Percentiles rank a stretch among this genome's conserved stretches.
Evolutionary conservation across 2,113 vertebrate genomes (phyloP).

Genomic region (Neoarius graeffei): DNA sequence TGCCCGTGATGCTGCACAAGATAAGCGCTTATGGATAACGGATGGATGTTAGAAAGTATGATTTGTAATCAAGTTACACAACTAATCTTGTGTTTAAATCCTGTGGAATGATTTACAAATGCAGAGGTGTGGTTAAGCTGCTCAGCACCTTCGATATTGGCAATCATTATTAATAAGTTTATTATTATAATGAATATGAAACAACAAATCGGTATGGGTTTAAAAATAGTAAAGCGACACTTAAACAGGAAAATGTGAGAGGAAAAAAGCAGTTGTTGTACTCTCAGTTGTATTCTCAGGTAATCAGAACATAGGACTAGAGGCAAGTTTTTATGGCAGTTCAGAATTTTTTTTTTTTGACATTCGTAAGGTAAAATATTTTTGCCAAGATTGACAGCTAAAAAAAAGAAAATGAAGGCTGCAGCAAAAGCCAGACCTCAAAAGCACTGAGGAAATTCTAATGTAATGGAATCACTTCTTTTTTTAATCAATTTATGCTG

Average conservation of each 20-base stretch:
- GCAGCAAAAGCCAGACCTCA: neutral
- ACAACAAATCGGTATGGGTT: neutral
- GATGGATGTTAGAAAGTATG: neutral
- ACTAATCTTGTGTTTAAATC: neutral
- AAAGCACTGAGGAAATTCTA: neutral
- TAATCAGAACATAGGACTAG: neutral
- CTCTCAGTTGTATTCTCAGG: neutral
- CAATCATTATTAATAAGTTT: neutral
- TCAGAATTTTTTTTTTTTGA: constrained; percentile 4
- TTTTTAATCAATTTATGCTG: too few species aligned
- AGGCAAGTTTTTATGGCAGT: neutral
- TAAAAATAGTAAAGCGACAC: neutral
- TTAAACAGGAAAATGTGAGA: neutral
- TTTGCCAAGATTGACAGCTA: neutral
- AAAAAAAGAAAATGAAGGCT: neutral
- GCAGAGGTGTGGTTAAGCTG: neutral
- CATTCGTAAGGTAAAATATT: constrained; percentile 6
- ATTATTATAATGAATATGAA: neutral
- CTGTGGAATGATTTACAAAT: neutral
- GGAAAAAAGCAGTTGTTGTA: neutral
- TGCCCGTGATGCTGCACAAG: too few species aligned
- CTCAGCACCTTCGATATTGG: neutral
- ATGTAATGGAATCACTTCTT: neutral
- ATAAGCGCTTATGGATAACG: too few species aligned
- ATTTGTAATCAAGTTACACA: neutral